Percentiles rank a stretch among this genome's conserved stretches.
Evolutionary conservation across 2,113 vertebrate genomes (phyloP).

Genomic region (Eupsittula cactorum): DNA sequence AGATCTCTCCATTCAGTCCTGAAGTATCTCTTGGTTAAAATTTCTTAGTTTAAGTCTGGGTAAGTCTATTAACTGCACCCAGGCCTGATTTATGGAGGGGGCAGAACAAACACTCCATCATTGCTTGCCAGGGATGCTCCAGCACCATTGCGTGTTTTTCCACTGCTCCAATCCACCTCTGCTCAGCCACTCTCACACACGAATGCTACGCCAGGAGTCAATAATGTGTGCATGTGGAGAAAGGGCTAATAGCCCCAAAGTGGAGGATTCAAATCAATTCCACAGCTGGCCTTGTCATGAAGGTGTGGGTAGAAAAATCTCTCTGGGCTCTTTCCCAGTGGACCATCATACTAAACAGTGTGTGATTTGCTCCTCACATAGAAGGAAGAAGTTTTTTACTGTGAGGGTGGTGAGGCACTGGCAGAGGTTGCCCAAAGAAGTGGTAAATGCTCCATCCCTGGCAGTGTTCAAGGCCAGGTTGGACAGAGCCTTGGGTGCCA

Average conservation of each 20-base stretch:
- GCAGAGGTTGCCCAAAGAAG: neutral
- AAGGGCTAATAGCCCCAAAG: neutral
- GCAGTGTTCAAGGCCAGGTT: neutral
- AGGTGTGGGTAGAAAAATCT: neutral
- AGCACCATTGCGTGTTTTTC: neutral
- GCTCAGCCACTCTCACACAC: neutral
- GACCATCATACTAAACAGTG: neutral
- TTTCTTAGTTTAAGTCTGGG: neutral
- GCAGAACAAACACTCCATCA: neutral
- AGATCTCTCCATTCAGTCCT: neutral
- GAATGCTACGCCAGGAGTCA: neutral
- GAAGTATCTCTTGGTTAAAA: neutral
- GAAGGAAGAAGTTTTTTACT: neutral
- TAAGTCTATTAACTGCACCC: neutral
- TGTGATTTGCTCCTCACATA: neutral
- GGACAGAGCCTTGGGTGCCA: neutral
- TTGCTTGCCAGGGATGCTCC: neutral
- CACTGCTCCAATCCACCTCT: neutral
- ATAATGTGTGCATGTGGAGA: neutral
- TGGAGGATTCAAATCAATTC: neutral
- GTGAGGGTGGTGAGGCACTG: neutral
- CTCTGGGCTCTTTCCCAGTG: slow-evolving; percentile 38
- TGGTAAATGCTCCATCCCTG: neutral
- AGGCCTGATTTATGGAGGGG: fast-evolving
- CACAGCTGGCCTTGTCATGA: neutral